Conservation (phyloP, 2,797 vertebrate genomes). For the Aldrovandia affinis region DNA sequence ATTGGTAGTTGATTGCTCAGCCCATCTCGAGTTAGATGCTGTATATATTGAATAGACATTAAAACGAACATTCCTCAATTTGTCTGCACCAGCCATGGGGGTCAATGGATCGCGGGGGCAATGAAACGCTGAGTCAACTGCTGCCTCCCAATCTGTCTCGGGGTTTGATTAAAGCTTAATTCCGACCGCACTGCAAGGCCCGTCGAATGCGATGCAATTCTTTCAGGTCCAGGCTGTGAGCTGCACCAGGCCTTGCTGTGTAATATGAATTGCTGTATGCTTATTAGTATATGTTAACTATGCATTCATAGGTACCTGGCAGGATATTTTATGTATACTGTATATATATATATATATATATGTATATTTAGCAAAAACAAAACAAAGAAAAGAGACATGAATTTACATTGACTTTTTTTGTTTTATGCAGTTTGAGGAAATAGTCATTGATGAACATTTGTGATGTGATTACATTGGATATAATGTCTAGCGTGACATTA, state of each 20-base stretch:
- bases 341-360: no score
- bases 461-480: no score
- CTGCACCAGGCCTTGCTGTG: not conserved
- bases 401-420: not conserved
- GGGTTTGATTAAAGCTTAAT: slow-evolving; percentile 65
- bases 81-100: slow-evolving; percentile 84
- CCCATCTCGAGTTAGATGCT: slow-evolving; percentile 84
- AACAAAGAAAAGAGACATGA: not conserved
- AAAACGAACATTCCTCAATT: slow-evolving; percentile 93
- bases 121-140: slow-evolving; percentile 87
- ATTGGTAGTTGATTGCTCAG: slow-evolving; percentile 88
- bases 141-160: slow-evolving; percentile 70
- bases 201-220: slow-evolving; percentile 11
- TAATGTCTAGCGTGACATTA: no score
- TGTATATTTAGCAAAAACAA: slow-evolving; percentile 42
- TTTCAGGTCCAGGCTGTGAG: not conserved
- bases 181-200: slow-evolving; percentile 36
- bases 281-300: no score
- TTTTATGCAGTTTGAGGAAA: not conserved
- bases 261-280: no score
- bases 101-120: slow-evolving; percentile 89
- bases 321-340: no score
- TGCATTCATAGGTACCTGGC: no score
- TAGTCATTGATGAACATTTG: not conserved
- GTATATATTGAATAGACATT: slow-evolving; percentile 96